These are phyloP conservation scores for Eulemur rufifrons DNA, from an alignment of 2,113 vertebrate species.

Conservation along the genomic window DNA sequence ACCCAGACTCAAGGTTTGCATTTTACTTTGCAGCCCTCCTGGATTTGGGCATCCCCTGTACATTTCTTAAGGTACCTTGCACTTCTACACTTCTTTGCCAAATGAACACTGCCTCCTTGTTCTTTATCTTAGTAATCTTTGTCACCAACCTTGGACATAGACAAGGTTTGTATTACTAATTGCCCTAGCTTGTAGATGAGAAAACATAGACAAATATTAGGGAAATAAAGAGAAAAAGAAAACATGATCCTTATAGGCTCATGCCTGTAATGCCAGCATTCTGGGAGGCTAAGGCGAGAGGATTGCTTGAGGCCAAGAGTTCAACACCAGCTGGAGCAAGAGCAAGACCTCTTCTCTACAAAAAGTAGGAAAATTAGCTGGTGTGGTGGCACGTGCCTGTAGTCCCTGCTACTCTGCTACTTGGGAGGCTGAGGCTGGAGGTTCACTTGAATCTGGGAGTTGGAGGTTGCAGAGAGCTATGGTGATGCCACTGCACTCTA, in stretches of 20 bases:
- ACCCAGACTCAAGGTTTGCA: neutral
- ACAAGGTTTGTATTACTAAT: neutral
- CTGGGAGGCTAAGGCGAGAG: too few species aligned
- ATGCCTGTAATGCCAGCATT: too few species aligned
- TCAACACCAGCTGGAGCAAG: too few species aligned
- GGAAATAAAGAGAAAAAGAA: neutral
- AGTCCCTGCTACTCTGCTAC: too few species aligned
- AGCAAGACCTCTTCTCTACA: too few species aligned
- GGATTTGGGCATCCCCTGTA: neutral
- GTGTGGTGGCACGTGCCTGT: too few species aligned
- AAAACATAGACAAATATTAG: neutral
- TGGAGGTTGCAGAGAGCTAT: too few species aligned
- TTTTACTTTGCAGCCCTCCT: neutral
- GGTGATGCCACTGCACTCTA: too few species aligned
- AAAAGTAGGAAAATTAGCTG: too few species aligned
- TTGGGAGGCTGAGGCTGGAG: too few species aligned
- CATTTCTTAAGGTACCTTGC: neutral
- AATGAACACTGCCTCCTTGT: neutral
- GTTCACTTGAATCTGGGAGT: too few species aligned
- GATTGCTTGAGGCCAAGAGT: too few species aligned
- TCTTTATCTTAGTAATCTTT: neutral
- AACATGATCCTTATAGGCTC: neutral
- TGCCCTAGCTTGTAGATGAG: neutral
- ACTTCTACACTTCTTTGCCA: neutral
- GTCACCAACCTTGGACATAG: neutral